These are phyloP conservation scores for Arizona elegans DNA, from an alignment of 2,113 vertebrate genomes.

Conservation along the genomic window DNA sequence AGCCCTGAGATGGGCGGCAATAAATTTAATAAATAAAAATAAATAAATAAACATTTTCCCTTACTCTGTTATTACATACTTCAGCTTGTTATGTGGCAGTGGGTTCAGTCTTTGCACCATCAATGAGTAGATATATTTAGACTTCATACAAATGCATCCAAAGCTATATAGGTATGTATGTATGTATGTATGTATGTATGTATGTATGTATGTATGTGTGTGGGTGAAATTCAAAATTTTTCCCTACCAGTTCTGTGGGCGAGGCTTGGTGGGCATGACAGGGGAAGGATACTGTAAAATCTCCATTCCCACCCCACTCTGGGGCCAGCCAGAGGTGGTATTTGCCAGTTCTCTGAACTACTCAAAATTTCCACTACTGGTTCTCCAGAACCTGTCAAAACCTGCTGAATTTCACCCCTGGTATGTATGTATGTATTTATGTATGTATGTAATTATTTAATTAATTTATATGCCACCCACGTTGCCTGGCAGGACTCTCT, in stretches of 20 bases:
- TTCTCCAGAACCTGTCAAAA: no score
- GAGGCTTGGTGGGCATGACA: no score
- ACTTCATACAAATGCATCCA: neutral
- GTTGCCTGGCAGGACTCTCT: neutral
- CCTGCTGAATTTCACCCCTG: no score
- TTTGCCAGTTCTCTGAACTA: no score
- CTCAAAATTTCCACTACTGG: no score
- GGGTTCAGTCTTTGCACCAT: neutral
- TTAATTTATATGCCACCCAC: neutral
- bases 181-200: rapidly evolving
- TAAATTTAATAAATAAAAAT: neutral
- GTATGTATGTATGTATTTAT: neutral
- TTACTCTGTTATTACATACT: neutral
- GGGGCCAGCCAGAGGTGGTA: no score
- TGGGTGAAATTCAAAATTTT: no score
- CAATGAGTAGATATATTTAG: neutral
- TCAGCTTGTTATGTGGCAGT: neutral
- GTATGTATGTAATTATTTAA: no score
- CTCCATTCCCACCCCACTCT: no score
- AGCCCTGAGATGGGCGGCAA: neutral
- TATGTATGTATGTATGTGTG: no score
- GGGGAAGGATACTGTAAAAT: no score
- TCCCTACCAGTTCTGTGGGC: no score
- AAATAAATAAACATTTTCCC: neutral
- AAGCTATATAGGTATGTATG: neutral